Conservation (phyloP, 1,140 invertebrate genomes). For the Plodia interpunctella region DNA sequence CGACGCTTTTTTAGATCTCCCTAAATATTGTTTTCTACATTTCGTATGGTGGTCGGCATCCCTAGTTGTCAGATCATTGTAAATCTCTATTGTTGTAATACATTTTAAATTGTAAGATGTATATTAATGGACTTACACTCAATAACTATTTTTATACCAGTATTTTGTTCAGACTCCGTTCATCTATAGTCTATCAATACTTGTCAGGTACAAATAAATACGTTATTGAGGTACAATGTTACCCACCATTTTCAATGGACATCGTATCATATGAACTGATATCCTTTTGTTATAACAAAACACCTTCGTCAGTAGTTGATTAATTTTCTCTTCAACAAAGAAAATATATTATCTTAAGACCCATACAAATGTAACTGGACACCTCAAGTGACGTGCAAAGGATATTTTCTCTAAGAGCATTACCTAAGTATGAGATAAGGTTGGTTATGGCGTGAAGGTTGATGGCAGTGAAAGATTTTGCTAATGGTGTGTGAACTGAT, state of each 20-base stretch:
- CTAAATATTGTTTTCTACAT: no score
- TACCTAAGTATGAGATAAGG: background rate
- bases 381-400: background rate
- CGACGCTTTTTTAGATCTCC: no score
- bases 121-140: no score
- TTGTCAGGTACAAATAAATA: background rate
- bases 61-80: no score
- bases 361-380: slow-evolving; percentile 13
- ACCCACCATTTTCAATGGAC: background rate
- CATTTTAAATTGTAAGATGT: no score
- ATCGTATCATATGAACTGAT: slow-evolving; percentile 10
- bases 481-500: slow-evolving; percentile 23
- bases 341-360: slow-evolving; percentile 16
- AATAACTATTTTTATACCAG: background rate
- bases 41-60: no score
- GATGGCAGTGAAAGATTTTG: slow-evolving; percentile 12
- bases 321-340: slow-evolving; percentile 19
- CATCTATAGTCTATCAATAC: background rate
- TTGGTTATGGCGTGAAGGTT: background rate
- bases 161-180: background rate
- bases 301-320: slow-evolving; percentile 21
- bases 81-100: no score
- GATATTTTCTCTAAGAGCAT: background rate
- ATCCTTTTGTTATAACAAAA: slow-evolving; percentile 13
- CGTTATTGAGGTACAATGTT: background rate